Evolutionary conservation across 2,888 invertebrate species (phyloP).

Genomic region (Parapristionchus giblindavisi): DNA sequence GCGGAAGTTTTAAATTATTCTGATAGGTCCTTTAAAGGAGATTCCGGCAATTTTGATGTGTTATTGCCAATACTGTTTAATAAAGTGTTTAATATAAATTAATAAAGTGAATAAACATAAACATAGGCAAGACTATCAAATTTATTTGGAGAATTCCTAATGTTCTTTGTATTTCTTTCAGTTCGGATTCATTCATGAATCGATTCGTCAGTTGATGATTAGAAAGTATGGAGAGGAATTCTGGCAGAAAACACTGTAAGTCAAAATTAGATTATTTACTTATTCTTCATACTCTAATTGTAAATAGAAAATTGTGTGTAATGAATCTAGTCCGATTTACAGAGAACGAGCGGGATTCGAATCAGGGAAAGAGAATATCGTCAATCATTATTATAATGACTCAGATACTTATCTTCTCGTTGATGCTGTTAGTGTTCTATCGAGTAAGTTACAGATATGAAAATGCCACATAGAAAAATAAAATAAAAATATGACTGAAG

Average conservation of each 20-base stretch:
- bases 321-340: conserved; percentile 22
- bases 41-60: no score
- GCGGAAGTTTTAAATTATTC: no score
- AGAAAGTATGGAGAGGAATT: conserved; percentile 60
- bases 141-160: no score
- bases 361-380: conserved; percentile 61
- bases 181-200: conserved; percentile 67
- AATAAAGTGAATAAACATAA: no score
- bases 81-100: no score
- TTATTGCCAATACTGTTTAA: no score
- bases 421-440: conserved; percentile 51
- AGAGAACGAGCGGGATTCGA: conserved; percentile 60
- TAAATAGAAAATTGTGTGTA: neutral
- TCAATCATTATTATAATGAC: conserved; percentile 62
- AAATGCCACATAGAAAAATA: neutral
- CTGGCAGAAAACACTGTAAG: conserved; percentile 59
- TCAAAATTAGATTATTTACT: neutral
- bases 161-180: conserved; percentile 37
- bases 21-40: no score
- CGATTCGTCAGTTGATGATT: conserved; percentile 60
- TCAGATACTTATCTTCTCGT: conserved; percentile 58
- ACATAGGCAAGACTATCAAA: no score
- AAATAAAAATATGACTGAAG: neutral
- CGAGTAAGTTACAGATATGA: conserved; percentile 40
- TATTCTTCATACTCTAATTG: neutral